Percentiles rank a stretch among this genome's conserved stretches.
phyloP scores from a whole-genome alignment of 2,113 vertebrate genomes.

The Carollia perspicillata region DNA sequence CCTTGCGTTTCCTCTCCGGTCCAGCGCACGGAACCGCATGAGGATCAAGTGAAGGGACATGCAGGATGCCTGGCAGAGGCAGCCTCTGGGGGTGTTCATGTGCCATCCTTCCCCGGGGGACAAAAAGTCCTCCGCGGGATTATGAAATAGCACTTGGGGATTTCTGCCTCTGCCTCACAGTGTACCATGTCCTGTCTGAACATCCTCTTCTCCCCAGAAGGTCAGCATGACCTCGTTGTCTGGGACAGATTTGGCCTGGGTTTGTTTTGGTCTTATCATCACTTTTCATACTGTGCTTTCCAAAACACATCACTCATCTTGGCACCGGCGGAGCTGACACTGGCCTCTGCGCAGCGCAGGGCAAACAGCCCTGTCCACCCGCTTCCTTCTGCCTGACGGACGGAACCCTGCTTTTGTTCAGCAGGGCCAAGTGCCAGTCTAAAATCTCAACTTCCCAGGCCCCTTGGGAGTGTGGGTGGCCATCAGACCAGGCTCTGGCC shows the following conservation, averaged over 20 bases:
- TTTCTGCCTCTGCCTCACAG: background rate
- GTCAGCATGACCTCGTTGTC: conserved; percentile 60
- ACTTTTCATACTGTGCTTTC: conserved; percentile 45
- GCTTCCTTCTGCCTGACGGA: background rate
- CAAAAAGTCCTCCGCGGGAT: background rate
- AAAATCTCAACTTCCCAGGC: background rate
- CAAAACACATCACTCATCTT: conserved; percentile 11
- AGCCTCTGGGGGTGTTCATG: background rate
- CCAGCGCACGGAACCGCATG: rapidly evolving
- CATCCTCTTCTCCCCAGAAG: conserved; percentile 51
- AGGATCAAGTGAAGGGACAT: rapidly evolving
- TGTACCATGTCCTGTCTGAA: background rate
- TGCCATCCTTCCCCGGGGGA: background rate
- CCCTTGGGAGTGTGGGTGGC: background rate
- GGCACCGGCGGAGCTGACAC: background rate
- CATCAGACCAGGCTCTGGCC: background rate
- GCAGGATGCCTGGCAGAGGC: background rate
- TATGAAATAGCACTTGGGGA: background rate
- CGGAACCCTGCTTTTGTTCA: background rate
- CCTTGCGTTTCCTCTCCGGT: background rate
- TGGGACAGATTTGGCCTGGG: conserved; percentile 48
- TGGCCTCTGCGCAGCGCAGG: rapidly evolving
- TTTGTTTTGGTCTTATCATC: conserved; percentile 17
- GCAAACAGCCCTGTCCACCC: background rate
- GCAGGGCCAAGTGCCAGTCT: background rate